phyloP scores from a whole-genome alignment of 2,888 invertebrate genomes.

The Glaucopsyche alexis region DNA sequence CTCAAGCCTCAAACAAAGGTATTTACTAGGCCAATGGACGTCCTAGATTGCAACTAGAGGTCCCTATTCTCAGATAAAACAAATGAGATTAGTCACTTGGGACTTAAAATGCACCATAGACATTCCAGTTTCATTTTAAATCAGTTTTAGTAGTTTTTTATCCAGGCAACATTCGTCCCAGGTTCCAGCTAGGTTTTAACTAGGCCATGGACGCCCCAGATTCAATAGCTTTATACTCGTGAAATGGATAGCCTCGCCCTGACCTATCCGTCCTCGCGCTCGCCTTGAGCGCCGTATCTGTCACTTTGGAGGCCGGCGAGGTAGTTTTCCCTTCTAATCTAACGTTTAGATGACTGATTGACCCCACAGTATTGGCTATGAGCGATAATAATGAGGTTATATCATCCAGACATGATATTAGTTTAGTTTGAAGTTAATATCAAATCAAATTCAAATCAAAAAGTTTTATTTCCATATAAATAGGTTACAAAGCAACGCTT shows the following conservation, averaged over 20 bases:
- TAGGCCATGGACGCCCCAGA: not conserved
- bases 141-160: too few relatives aligned
- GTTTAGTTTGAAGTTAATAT: too few relatives aligned
- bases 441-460: too few relatives aligned
- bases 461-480: too few relatives aligned
- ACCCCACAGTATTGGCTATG: not conserved
- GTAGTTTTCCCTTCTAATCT: constrained; percentile 12
- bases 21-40: not conserved
- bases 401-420: not conserved
- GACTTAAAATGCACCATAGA: too few relatives aligned
- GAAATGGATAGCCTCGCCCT: constrained; percentile 16
- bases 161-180: not conserved
- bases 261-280: constrained; percentile 9
- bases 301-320: not conserved
- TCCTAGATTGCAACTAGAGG: too few relatives aligned
- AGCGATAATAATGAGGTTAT: not conserved
- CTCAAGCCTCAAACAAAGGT: not conserved
- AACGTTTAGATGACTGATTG: not conserved
- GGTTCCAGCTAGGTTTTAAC: not conserved
- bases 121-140: too few relatives aligned
- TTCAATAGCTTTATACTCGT: not conserved
- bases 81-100: too few relatives aligned
- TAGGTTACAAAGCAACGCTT: too few relatives aligned
- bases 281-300: constrained; percentile 21
- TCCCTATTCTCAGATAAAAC: too few relatives aligned